These are phyloP conservation scores for Chelonus insularis DNA, from an alignment of 1,140 invertebrate genomes.

Conservation along the genomic window DNA sequence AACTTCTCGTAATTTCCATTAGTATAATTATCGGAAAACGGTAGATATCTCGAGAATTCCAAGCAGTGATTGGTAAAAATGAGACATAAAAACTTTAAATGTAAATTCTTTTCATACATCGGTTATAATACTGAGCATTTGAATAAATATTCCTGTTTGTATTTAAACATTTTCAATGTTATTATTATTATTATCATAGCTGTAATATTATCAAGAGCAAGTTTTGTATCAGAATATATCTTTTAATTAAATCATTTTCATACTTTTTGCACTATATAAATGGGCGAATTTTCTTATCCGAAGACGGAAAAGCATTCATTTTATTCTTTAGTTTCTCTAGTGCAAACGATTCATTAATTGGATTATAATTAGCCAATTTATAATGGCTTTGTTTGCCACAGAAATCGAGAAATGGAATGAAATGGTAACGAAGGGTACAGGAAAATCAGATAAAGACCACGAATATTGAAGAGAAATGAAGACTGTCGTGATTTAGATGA, in stretches of 20 bases:
- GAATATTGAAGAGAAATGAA: conserved; percentile 15
- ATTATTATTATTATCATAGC: too few relatives aligned
- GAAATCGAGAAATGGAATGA: conserved; percentile 23
- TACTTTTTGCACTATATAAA: too few relatives aligned
- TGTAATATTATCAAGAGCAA: too few relatives aligned
- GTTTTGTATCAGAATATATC: too few relatives aligned
- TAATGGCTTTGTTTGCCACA: conserved; percentile 37
- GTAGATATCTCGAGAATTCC: conserved; percentile 44
- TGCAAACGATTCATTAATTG: conserved; percentile 2
- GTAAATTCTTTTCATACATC: too few relatives aligned
- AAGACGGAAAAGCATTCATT: conserved; percentile 41
- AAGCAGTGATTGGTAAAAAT: conserved; percentile 39
- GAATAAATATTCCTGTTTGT: too few relatives aligned
- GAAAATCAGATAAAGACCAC: conserved; percentile 28
- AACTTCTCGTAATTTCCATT: conserved; percentile 48
- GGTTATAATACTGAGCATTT: too few relatives aligned
- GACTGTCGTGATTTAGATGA: conserved; percentile 48
- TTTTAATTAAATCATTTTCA: too few relatives aligned
- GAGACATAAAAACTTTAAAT: too few relatives aligned
- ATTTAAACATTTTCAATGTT: too few relatives aligned
- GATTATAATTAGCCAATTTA: conserved; percentile 58
- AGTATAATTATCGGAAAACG: conserved; percentile 57
- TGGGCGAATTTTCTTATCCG: conserved; percentile 31
- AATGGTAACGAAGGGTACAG: conserved; percentile 5
- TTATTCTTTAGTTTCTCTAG: not conserved